Evolutionary conservation across 1,140 invertebrate genomes (phyloP), one percentile per base, ranked within the genome.

Genomic region (Eurosta solidaginis): DNA sequence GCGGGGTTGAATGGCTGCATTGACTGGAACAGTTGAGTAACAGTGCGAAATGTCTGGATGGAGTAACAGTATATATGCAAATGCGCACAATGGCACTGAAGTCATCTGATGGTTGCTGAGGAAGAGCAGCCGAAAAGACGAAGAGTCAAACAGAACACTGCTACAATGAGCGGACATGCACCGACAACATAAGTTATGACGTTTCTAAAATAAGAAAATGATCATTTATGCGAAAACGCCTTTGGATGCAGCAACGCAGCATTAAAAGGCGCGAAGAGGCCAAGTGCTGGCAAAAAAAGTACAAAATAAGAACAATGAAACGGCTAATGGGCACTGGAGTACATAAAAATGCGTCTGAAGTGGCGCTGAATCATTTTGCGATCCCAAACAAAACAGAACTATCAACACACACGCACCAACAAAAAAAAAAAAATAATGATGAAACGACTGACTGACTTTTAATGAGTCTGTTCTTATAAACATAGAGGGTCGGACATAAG

Each of bases 121-220:
- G n/a, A n/a, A n/a, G n/a, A n/a, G n/a, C n/a, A n/a, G n/a, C 54
- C 33, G 36, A 20, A 68, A 68, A 68, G 59, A 68, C 33, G 33
- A 10, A 22, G n/a, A 40, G 59, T 9, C 29, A 40, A 5, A 0
- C 33, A 9, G 14, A 33, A 20, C 14, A 27, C 9, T 5, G 54
- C 12, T 22, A 14, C n/a, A 54, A 33, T 5, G 3, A n/a, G 59
- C 33, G 40, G 59, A 68, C 59, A 40, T 20, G 6, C 33, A 68
- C 33, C 59, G 59, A 68, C 59, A 68, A 36, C 59, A 68, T 68
- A 68, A 68, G 59, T 68, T 68, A 68, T 68, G 33, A 40, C 40
- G 17, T 68, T 68, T 68, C 59, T 68, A 68, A 68, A 68, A 68
- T 68, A 68, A 68, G 59, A 68, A 68, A n/a, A 36, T 40, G 59